These are phyloP conservation scores for Mus spicilegus DNA, from an alignment of 2,113 vertebrate species.

Conservation along the genomic window DNA sequence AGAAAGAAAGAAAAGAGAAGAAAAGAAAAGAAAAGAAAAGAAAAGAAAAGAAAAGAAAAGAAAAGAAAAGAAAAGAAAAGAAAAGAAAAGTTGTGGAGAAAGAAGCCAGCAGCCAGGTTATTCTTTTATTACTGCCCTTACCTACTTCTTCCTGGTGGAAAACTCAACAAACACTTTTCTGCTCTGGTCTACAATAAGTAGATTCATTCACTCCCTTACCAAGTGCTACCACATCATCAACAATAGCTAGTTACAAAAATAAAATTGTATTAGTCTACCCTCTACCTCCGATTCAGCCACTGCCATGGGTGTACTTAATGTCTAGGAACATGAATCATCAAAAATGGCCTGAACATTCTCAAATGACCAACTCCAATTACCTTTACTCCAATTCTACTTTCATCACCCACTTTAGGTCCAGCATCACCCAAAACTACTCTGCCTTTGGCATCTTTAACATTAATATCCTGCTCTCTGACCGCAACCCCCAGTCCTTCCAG, in stretches of 20 bases:
- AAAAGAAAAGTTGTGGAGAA: background rate
- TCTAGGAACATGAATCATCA: background rate
- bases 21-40: background rate
- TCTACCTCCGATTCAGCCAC: background rate
- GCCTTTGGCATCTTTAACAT: conserved; percentile 30
- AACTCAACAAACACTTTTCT: background rate
- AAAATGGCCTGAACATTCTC: background rate
- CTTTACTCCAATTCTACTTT: background rate
- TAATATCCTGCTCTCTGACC: conserved; percentile 57
- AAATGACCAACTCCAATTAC: conserved; percentile 19
- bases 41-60: no score
- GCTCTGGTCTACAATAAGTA: background rate
- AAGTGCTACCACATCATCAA: background rate
- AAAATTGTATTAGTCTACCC: background rate
- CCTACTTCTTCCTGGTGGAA: background rate
- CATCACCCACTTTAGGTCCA: background rate
- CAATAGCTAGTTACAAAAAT: conserved; percentile 28
- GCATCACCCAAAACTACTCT: background rate
- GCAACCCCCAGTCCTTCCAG: conserved; percentile 14
- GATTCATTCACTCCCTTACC: background rate
- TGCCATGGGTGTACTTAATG: background rate
- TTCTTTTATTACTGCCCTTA: background rate
- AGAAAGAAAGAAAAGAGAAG: no score
- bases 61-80: no score
- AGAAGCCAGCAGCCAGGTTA: no score